phyloP scores from a whole-genome alignment of 2,113 vertebrate genomes.

The Vanacampus margaritifer region DNA sequence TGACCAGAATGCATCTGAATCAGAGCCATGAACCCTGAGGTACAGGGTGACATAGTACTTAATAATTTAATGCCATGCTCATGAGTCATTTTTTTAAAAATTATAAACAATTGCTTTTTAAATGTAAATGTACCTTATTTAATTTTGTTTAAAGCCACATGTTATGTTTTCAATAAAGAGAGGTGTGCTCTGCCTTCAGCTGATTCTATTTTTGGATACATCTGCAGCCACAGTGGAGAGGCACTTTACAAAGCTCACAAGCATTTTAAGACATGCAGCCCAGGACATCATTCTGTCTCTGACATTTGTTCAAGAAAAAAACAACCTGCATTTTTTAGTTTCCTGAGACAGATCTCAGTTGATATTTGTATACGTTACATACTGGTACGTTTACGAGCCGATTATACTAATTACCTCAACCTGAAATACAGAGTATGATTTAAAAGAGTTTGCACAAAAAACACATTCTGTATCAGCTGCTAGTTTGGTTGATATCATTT shows the following conservation, averaged over 20 bases:
- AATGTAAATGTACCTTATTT: not conserved
- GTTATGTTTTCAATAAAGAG: conserved; percentile 6
- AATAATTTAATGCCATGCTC: not conserved
- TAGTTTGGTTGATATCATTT: not conserved
- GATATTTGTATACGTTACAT: not conserved
- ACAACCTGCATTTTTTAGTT: not conserved
- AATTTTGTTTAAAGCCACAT: not conserved
- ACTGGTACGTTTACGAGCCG: not conserved
- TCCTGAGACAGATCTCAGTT: not conserved
- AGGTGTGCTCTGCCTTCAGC: conserved; percentile 4
- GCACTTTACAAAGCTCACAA: conserved; percentile 2
- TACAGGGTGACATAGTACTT: not conserved
- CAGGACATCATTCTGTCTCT: conserved; percentile 6
- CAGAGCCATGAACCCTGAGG: conserved; percentile 15
- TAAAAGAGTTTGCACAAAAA: conserved; percentile 20
- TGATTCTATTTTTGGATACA: conserved; percentile 2
- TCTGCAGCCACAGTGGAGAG: not conserved
- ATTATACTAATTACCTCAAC: conserved; percentile 9
- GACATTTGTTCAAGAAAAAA: not conserved
- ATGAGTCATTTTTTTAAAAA: not conserved
- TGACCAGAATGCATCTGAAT: conserved; percentile 39
- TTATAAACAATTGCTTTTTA: not conserved
- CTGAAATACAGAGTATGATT: conserved; percentile 3
- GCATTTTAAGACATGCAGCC: conserved; percentile 2
- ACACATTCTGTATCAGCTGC: not conserved